Evolutionary conservation across 2,888 invertebrate species (phyloP), one percentile per base, ranked within the genome.

Genomic region (Leptothorax acervorum): DNA sequence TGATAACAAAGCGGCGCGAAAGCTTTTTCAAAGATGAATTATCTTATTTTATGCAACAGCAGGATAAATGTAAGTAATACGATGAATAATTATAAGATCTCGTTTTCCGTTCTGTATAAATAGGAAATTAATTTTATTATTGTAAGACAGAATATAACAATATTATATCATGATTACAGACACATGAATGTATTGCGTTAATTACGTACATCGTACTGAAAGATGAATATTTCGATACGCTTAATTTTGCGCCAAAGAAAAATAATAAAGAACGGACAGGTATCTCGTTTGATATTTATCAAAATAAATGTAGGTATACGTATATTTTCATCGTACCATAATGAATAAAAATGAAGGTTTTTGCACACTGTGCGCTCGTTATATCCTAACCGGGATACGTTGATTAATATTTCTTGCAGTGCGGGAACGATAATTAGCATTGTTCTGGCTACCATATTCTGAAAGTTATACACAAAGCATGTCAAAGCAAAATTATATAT

Each of bases 331-430:
- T 55, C 23, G 12, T 39, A 42, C n/a, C 28, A 5, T 76, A 53
- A 78, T 78, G 66, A 78, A 78, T 78, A 78, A 78, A 78, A 78
- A 66, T 78, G 76, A n/a, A 78, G 66, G 76, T 78, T 66, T 78
- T 66, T 66, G 76, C 55, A 28, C 53, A 28, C 6, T 15, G 39
- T 42, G 42, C 12, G 66, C 53, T 78, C 53, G 76, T 78, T 78
- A 76, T 65, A 66, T 78, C 53, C 39, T 66, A 78, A 78, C 76
- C 9, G 39, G 76, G 39, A 75, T 63, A 78, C 76, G 55, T 66
- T 78, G 76, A 78, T 78, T 66, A 65, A 78, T 78, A 78, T 78
- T 78, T 78, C 76, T 78, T 78, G 76, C 42, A 78, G 53, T 66
- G 39, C 53, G 12, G 66, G 66, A 53, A 28, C 76, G 66, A 78